A percentile compares a stretch with the other conserved stretches of the same genome.
Conservation (phyloP, 2,888 invertebrate genomes). For the Branchipolynoe longqiensis region DNA sequence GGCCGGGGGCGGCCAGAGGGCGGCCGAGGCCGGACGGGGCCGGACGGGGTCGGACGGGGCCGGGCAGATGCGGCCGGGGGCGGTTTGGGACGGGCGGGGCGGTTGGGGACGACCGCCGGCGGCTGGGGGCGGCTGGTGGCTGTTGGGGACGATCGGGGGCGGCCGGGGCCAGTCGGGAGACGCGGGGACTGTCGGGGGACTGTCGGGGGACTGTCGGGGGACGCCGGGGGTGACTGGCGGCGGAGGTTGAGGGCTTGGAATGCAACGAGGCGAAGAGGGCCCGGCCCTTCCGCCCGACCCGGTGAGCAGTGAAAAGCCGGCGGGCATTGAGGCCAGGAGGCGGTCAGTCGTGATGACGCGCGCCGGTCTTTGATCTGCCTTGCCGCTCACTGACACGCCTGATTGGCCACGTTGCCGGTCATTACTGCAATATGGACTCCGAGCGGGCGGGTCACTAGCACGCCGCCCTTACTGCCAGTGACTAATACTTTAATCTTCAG, state of each 20-base stretch:
- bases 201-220: not conserved
- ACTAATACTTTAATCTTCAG: no score
- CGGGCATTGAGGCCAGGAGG: slow-evolving; percentile 8
- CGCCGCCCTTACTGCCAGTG: no score
- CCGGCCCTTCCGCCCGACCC: not conserved
- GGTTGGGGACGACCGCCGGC: no score
- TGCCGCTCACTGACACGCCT: slow-evolving; percentile 38
- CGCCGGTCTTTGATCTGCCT: slow-evolving; percentile 39
- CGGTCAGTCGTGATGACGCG: slow-evolving; percentile 45
- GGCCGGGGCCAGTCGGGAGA: not conserved
- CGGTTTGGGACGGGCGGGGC: no score
- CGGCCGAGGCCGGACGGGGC: no score
- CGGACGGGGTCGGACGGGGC: no score
- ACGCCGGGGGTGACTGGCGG: not conserved
- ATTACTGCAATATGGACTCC: slow-evolving; percentile 6
- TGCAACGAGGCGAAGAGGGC: not conserved
- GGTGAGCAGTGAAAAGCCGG: slow-evolving; percentile 3
- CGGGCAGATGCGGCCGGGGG: no score
- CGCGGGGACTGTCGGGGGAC: not conserved
- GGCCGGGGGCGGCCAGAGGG: no score
- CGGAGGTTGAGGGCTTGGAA: no score
- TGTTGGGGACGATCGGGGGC: not conserved
- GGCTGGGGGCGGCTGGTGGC: no score
- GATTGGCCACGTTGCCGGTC: slow-evolving; percentile 36
- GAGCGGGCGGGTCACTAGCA: no score